Evolutionary conservation across 35 echinoderm and acorn worm genomes (phyloP).

Genomic region (Eucidaris tribuloides): DNA sequence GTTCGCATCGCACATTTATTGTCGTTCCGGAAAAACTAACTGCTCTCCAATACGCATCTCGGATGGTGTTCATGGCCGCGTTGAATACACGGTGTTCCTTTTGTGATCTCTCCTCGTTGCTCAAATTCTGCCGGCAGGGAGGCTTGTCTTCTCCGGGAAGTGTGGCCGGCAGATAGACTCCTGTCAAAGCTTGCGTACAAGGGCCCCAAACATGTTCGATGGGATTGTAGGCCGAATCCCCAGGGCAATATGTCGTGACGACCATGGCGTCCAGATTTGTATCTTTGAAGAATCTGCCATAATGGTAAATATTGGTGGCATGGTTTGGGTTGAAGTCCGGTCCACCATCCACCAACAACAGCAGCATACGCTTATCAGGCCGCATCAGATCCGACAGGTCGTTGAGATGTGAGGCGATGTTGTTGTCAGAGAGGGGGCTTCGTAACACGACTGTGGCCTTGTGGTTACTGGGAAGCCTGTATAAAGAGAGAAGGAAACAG

Average conservation of each 20-base stretch:
- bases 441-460: not conserved
- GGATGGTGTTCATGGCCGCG: constrained; percentile 11
- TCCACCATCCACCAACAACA: constrained; percentile 32
- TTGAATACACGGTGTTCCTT: constrained; percentile 31
- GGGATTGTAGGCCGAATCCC: constrained; percentile 32
- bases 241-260: constrained; percentile 31
- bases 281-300: constrained; percentile 18
- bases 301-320: constrained; percentile 31
- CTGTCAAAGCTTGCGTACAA: constrained; percentile 6
- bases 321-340: constrained; percentile 46
- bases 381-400: not conserved
- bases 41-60: not conserved
- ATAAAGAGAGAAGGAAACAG: too few relatives aligned
- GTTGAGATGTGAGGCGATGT: constrained; percentile 12
- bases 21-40: not conserved
- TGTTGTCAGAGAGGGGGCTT: not conserved
- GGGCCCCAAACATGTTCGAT: constrained; percentile 22
- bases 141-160: constrained; percentile 24
- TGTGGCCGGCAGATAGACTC: not conserved
- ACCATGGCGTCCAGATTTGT: constrained; percentile 20
- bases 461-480: not conserved
- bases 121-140: constrained; percentile 27
- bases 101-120: not conserved
- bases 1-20: not conserved
- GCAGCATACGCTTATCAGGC: not conserved